Base-by-base conservation (phyloP, 2,113 vertebrate species). In the Leuciscus idus region DNA sequence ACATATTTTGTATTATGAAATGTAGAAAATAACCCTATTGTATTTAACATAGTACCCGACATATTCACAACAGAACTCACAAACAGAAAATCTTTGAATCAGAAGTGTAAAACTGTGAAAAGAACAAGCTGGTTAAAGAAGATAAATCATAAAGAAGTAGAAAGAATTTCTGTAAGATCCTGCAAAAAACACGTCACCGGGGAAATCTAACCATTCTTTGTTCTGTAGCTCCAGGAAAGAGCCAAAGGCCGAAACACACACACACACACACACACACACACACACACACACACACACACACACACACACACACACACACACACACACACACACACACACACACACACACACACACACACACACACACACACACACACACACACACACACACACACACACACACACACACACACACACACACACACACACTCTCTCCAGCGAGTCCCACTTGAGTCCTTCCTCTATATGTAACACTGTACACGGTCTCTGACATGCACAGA, bases 151-250 rank as follows among this genome's bases (percentile, higher is more conserved):
- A 62, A 23, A 52, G 73, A 78, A 55, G 28, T 39, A 84, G 23
- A 62, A 52, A 19, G 26, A 72, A 50, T 30, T 77, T 70, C 33
- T 82, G 78, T 59, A 82, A 81, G 30, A 87, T 75, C 48, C 30
- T 84, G 43, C 33, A 81, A 74, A 85, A 48, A 15, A 79, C 30
- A 57, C 26, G 21, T 50, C 28, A 12, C 73, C 4, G 7, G 46
- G 61, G 72, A 81, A 61, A 80, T 86, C 76, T 28, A 81, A 55
- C 76, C 39, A 43, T 61, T 66, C 66, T 68, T 87, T 62, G 17
- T 52, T 70, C 57, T 70, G 28, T 23, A 57, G 66, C 66, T 57
- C 28, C n/a, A 83, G 61, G 10, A 76, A 75, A 79, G 26, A 55
- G 19, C 72, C 36, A 50, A 59, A n/a, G 28, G 61, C 79, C 26